Conservation (phyloP, 1,140 invertebrate species). For the Mamestra configurata region DNA sequence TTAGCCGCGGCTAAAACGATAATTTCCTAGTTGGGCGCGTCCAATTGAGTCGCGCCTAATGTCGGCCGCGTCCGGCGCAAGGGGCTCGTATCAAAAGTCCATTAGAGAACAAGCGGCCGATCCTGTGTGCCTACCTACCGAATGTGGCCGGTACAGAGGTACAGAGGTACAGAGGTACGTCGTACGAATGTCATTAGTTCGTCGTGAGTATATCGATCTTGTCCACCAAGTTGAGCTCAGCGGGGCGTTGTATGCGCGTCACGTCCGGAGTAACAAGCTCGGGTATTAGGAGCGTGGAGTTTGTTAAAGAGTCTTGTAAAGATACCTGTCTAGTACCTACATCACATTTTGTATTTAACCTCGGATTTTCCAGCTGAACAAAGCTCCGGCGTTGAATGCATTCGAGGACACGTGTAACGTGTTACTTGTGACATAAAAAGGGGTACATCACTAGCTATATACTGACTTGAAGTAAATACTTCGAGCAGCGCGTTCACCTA, state of each 20-base stretch:
- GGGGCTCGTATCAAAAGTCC: conserved; percentile 29
- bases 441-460: neutral
- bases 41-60: conserved; percentile 44
- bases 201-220: conserved; percentile 7
- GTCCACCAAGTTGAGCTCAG: neutral
- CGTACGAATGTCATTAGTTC: conserved; percentile 25
- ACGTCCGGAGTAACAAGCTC: conserved; percentile 27
- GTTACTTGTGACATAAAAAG: neutral
- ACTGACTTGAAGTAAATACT: neutral
- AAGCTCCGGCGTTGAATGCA: conserved; percentile 13
- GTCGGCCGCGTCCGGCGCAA: conserved; percentile 18
- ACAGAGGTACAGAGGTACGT: neutral
- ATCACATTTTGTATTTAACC: neutral
- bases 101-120: conserved; percentile 31
- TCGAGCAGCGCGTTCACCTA: neutral
- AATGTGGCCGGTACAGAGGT: no score
- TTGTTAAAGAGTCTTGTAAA: neutral
- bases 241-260: neutral
- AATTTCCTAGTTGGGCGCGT: conserved; percentile 40
- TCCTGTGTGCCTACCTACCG: neutral
- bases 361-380: neutral
- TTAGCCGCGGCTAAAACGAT: conserved; percentile 35
- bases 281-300: conserved; percentile 1
- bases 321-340: conserved; percentile 12
- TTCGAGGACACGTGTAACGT: neutral